Evolutionary conservation across 2,113 vertebrate species (phyloP).

Genomic region (Nothocercus nigrocapillus): DNA sequence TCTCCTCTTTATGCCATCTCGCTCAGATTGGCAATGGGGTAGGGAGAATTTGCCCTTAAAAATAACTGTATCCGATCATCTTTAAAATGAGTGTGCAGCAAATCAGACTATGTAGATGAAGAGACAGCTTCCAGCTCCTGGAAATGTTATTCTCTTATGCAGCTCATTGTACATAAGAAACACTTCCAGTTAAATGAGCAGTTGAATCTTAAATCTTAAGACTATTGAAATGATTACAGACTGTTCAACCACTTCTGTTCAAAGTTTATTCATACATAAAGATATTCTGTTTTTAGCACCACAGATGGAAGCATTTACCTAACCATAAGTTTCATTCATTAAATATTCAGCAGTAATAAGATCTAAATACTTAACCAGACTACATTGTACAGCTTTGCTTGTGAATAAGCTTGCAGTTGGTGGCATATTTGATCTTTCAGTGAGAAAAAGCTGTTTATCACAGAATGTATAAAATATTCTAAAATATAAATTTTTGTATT

Average conservation of each 20-base stretch:
- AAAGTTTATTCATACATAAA: constrained; percentile 72
- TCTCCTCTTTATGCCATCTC: not conserved
- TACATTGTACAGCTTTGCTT: constrained; percentile 44
- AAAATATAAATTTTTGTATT: constrained; percentile 36
- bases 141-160: constrained; percentile 52
- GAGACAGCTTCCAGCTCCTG: constrained; percentile 23
- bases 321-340: constrained; percentile 70
- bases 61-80: constrained; percentile 25
- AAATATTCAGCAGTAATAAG: constrained; percentile 71
- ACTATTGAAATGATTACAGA: constrained; percentile 61
- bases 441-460: constrained; percentile 42
- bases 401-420: constrained; percentile 36
- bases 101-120: constrained; percentile 55
- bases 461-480: constrained; percentile 40
- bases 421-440: constrained; percentile 41
- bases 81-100: constrained; percentile 35
- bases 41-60: constrained; percentile 37
- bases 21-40: constrained; percentile 22
- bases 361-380: constrained; percentile 69
- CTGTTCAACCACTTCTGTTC: constrained; percentile 65
- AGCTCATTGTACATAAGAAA: constrained; percentile 44
- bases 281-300: constrained; percentile 45
- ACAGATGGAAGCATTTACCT: constrained; percentile 67
- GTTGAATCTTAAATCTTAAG: constrained; percentile 68
- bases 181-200: constrained; percentile 68